Percentiles rank a stretch among this genome's conserved stretches.
These are phyloP conservation scores for Gadopsis bispinosus DNA, from an alignment of 2,797 vertebrate species.

Conservation along the genomic window DNA sequence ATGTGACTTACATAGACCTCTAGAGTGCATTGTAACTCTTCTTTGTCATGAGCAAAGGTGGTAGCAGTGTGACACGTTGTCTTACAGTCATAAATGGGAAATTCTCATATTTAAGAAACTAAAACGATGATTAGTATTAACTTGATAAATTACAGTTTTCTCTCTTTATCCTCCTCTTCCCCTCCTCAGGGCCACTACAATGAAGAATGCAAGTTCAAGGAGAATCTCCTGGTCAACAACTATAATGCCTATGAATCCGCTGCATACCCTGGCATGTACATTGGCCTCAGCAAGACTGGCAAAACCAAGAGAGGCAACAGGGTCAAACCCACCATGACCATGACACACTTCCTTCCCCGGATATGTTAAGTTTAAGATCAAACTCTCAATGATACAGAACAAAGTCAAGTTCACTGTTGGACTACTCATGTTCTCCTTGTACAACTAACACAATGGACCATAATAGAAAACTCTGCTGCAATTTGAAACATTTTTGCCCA, in stretches of 20 bases:
- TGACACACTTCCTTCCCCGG: conserved; percentile 96
- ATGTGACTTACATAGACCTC: not conserved
- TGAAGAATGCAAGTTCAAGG: conserved; percentile 94
- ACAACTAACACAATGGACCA: not conserved
- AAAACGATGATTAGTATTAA: not conserved
- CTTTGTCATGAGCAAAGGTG: not conserved
- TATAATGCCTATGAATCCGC: conserved; percentile 95
- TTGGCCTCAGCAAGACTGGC: conserved; percentile 93
- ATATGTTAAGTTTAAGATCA: conserved; percentile 81
- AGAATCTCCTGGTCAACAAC: conserved; percentile 94
- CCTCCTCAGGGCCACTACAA: conserved; percentile 87
- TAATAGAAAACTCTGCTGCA: not conserved
- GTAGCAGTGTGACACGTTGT: not conserved
- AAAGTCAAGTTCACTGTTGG: not conserved
- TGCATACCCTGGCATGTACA: conserved; percentile 89
- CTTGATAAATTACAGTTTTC: not conserved
- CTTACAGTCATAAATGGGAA: not conserved
- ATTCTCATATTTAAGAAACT: not conserved
- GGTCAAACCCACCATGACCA: conserved; percentile 91
- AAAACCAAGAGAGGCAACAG: conserved; percentile 94
- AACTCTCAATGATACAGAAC: not conserved
- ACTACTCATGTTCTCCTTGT: not conserved
- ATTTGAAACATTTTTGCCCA: not conserved
- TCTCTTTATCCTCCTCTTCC: not conserved
- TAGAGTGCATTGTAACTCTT: not conserved